These are phyloP conservation scores for Chroicocephalus ridibundus DNA, from an alignment of 2,113 vertebrate genomes.

Conservation along the genomic window DNA sequence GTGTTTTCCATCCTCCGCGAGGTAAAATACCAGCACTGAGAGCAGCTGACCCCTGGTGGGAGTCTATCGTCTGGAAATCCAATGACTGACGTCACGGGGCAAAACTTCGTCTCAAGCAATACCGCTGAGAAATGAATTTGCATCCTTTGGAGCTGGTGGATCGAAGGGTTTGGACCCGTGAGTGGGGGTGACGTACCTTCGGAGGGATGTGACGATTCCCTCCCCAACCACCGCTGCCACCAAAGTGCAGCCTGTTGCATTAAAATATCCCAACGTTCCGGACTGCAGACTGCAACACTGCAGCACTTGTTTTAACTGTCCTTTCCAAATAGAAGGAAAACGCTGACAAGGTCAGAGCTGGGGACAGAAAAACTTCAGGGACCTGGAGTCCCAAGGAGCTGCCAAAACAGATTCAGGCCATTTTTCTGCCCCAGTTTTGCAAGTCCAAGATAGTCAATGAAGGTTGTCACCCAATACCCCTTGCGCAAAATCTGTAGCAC, in stretches of 20 bases:
- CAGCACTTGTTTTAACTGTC: not conserved
- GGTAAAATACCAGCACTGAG: not conserved
- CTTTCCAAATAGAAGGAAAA: not conserved
- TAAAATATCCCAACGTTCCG: fast-evolving
- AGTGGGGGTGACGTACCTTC: not conserved
- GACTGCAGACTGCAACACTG: not conserved
- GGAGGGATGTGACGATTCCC: not conserved
- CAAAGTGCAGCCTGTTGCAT: not conserved
- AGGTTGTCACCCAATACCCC: not conserved
- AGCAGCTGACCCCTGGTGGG: slow-evolving; percentile 11
- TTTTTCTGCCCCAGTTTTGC: not conserved
- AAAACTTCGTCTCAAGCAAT: not conserved
- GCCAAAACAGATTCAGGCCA: not conserved
- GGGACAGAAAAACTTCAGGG: not conserved
- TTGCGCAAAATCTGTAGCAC: not conserved
- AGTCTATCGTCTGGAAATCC: not conserved
- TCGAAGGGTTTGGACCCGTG: not conserved
- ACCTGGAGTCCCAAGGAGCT: not conserved
- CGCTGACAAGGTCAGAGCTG: not conserved
- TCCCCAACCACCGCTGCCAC: fast-evolving
- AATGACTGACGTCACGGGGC: not conserved
- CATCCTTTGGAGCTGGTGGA: not conserved
- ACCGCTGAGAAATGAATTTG: not conserved
- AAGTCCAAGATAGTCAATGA: not conserved
- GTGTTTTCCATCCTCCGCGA: not conserved